phyloP scores from a whole-genome alignment of 2,888 invertebrate species.

The Troides aeacus region DNA sequence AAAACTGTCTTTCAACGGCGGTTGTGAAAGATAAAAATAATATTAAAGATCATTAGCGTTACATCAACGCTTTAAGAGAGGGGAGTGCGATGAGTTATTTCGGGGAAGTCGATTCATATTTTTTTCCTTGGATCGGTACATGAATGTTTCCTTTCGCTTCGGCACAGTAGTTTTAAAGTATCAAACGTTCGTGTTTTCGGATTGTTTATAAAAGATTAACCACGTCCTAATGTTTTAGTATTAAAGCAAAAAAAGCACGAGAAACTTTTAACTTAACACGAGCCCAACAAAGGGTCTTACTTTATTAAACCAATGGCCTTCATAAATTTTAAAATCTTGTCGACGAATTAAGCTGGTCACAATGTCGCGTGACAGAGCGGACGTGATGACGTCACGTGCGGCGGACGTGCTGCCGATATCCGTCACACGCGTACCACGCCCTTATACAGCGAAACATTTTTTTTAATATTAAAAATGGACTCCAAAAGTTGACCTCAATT shows the following conservation, averaged over 20 bases:
- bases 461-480: too few relatives aligned
- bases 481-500: too few relatives aligned
- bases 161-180: background rate
- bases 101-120: conserved; percentile 8
- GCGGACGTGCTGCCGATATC: conserved; percentile 58
- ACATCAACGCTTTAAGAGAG: conserved; percentile 31
- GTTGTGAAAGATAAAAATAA: conserved; percentile 69
- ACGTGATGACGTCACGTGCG: conserved; percentile 63
- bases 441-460: conserved; percentile 34
- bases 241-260: background rate
- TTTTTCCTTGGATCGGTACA: background rate
- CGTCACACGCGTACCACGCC: conserved; percentile 52
- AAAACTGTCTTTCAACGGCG: conserved; percentile 62
- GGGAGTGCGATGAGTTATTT: conserved; percentile 30
- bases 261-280: background rate
- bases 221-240: background rate
- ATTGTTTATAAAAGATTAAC: background rate
- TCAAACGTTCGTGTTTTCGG: background rate
- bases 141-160: background rate
- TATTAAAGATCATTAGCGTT: conserved; percentile 71
- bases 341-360: conserved; percentile 49
- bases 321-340: conserved; percentile 35
- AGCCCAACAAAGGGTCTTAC: background rate
- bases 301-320: conserved; percentile 40
- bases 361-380: conserved; percentile 38